Percentiles rank a stretch among this genome's conserved stretches.
Conservation (phyloP, 2,888 invertebrate species). For the Laothoe populi region DNA sequence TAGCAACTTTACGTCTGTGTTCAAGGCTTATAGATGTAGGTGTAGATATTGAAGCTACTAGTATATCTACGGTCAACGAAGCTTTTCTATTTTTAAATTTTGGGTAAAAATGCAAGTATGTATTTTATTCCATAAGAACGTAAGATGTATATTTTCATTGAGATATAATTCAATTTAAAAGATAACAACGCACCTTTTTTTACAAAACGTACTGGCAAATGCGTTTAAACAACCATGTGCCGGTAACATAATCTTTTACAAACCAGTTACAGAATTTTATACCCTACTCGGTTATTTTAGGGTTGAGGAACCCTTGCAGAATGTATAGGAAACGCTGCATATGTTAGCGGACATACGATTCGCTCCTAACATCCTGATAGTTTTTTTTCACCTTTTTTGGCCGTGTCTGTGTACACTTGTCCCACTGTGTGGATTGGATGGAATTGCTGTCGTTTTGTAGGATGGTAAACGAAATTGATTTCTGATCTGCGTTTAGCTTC, state of each 20-base stretch:
- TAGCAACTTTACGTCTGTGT: too few species aligned
- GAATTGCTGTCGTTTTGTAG: conserved; percentile 11
- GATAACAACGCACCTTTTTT: conserved; percentile 2
- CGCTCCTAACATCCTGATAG: conserved; percentile 12
- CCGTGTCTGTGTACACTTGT: not conserved
- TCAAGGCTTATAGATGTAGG: too few species aligned
- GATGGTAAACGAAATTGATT: conserved; percentile 16
- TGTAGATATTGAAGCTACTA: too few species aligned
- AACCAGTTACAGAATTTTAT: not conserved
- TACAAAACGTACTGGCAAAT: not conserved
- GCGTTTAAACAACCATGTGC: conserved; percentile 22
- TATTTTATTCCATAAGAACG: too few species aligned
- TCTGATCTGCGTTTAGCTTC: not conserved
- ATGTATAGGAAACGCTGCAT: conserved; percentile 7
- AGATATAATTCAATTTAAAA: conserved; percentile 9
- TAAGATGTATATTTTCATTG: too few species aligned
- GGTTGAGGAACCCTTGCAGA: not conserved
- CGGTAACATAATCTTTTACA: conserved; percentile 2
- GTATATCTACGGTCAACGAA: too few species aligned
- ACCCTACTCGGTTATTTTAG: not conserved
- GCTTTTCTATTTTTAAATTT: too few species aligned
- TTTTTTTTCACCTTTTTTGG: conserved; percentile 6
- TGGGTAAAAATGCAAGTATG: too few species aligned
- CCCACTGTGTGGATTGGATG: conserved; percentile 3
- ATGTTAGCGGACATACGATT: conserved; percentile 14